phyloP scores from a whole-genome alignment of 2,797 vertebrate species.

The Manis crassicaudata region DNA sequence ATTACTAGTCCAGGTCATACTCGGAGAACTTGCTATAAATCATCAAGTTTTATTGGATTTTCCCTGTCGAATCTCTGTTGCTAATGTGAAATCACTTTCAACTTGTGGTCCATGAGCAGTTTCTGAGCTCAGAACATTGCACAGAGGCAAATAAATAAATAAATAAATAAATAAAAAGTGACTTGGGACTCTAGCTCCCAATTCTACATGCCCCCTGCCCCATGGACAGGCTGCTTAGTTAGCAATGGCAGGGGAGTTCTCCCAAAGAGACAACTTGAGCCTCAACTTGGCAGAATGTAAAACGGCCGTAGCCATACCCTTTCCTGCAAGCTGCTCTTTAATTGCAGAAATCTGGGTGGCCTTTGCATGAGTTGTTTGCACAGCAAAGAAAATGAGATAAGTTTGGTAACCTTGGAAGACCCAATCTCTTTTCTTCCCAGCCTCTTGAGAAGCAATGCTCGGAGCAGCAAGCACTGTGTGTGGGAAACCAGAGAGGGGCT shows the following conservation, averaged over 20 bases:
- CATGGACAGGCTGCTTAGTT: neutral
- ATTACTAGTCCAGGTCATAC: neutral
- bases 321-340: conserved; percentile 64
- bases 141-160: neutral
- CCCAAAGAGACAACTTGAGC: conserved; percentile 65
- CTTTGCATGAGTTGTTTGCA: conserved; percentile 62
- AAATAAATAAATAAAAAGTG: neutral
- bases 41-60: neutral
- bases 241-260: neutral
- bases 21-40: neutral
- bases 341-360: conserved; percentile 70
- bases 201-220: neutral
- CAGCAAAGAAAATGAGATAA: conserved; percentile 53
- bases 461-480: conserved; percentile 60
- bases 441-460: conserved; percentile 55
- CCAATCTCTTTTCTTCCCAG: conserved; percentile 41
- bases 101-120: neutral
- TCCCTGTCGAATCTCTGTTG: neutral
- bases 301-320: conserved; percentile 57
- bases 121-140: neutral
- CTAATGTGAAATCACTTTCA: conserved; percentile 11
- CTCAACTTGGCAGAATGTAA: conserved; percentile 66
- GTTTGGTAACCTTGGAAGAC: conserved; percentile 60
- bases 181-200: neutral
- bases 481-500: conserved; percentile 57